Base-by-base conservation (phyloP, 37 sponge, comb jelly and placozoan species). In the Sycon ciliatum region DNA sequence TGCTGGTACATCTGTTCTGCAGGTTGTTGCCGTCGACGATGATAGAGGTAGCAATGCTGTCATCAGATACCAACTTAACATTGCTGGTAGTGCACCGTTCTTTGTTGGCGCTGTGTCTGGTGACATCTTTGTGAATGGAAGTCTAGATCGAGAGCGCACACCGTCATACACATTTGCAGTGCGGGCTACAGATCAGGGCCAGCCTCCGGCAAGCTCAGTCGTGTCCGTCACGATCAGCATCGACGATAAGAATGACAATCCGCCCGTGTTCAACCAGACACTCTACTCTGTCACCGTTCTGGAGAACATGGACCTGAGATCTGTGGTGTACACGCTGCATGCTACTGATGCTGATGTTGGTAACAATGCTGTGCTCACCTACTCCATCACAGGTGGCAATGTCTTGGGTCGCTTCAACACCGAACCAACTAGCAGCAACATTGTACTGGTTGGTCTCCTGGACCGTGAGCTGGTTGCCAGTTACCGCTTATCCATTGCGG, bases 41-140 rank as follows among this genome's bases (percentile, higher is more conserved):
- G 89, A 89, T 69, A 56, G 31, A 23, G 89, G 89, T 6, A 49
- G 32, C 0, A 89, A 84, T 78, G 79, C 83, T 27, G 74, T 81
- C 38, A 68, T 89, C 3, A 65, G 57, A 26, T 89, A 89, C 63
- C 68, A 73, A 22, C 76, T 80, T 24, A 39, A 80, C 31, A 84
- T 84, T n/a, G 76, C 72, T 55, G 86, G 90, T 28, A 67, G 72
- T 22, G 75, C 75, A 34, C 57, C 62, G 30, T 89, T 89, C 56
- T 42, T 23, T 4, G 69, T 85, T n/a, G 69, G 74, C 72, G n/a
- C n/a, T n/a, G n/a, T n/a, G n/a, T n/a, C 76, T 65, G 87, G 87
- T n/a, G n/a, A n/a, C n/a, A n/a, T n/a, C n/a, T n/a, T n/a, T n/a
- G n/a, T n/a, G n/a, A n/a, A n/a, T n/a, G n/a, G n/a, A n/a, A n/a